These are phyloP conservation scores for Porites lutea DNA, from an alignment of 64 coral and sea anemone species.

Conservation along the genomic window DNA sequence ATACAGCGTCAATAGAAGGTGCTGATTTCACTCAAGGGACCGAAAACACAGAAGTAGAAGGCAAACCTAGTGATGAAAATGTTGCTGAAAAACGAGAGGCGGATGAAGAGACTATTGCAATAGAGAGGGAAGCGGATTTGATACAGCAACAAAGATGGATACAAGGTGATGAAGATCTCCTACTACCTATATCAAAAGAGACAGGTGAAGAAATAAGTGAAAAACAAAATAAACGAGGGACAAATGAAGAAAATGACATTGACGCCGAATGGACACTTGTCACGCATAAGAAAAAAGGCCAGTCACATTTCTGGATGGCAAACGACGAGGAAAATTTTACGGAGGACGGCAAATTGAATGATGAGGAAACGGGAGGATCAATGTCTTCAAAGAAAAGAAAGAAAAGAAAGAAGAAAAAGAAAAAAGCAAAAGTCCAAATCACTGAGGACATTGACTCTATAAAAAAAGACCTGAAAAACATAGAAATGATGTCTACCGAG, in stretches of 20 bases:
- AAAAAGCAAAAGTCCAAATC: neutral
- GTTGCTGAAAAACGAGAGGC: neutral
- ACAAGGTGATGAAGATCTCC: slow-evolving; percentile 5
- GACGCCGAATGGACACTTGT: neutral
- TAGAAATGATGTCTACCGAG: neutral
- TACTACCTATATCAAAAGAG: neutral
- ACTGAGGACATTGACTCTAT: neutral
- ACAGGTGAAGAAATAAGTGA: neutral
- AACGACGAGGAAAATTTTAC: neutral
- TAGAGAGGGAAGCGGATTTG: neutral
- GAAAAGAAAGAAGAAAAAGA: neutral
- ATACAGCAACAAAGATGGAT: slow-evolving; percentile 11
- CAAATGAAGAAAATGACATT: slow-evolving; percentile 7
- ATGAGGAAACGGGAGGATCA: neutral
- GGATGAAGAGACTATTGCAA: neutral
- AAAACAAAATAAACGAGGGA: neutral
- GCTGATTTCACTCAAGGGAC: neutral
- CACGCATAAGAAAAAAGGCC: neutral
- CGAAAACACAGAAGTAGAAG: neutral
- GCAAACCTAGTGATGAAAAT: neutral
- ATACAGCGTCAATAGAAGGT: neutral
- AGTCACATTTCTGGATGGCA: neutral
- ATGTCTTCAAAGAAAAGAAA: neutral
- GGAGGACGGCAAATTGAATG: neutral
- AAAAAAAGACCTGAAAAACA: neutral